A percentile compares a stretch with the other conserved stretches of the same genome.
These are phyloP conservation scores for Ooceraea biroi DNA, from an alignment of 1,140 invertebrate species.

Conservation along the genomic window DNA sequence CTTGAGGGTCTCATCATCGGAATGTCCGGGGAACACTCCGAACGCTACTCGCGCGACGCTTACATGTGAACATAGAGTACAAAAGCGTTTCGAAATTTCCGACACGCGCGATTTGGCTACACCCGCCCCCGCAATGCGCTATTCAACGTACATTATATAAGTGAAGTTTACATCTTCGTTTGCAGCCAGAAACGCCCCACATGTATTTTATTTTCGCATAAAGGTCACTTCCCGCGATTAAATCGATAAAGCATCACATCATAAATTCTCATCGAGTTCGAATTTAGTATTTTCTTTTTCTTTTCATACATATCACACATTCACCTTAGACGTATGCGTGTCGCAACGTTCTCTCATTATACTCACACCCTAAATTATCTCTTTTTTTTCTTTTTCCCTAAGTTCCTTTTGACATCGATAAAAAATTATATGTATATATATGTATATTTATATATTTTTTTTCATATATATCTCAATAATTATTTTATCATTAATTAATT, in stretches of 20 bases:
- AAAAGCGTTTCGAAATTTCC: slow-evolving; percentile 76
- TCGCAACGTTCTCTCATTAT: slow-evolving; percentile 61
- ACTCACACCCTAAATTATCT: slow-evolving; percentile 70
- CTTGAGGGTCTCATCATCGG: neutral
- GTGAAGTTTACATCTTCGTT: slow-evolving; percentile 69
- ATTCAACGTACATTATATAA: slow-evolving; percentile 70
- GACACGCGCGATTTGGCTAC: slow-evolving; percentile 68
- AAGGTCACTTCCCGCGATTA: slow-evolving; percentile 84
- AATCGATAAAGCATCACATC: slow-evolving; percentile 84
- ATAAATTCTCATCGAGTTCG: slow-evolving; percentile 77
- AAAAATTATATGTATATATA: slow-evolving; percentile 82
- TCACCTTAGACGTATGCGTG: slow-evolving; percentile 60
- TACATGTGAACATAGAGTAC: slow-evolving; percentile 62
- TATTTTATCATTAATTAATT: slow-evolving; percentile 79
- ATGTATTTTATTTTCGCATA: slow-evolving; percentile 81
- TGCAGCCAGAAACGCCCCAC: slow-evolving; percentile 77
- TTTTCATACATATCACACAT: slow-evolving; percentile 69
- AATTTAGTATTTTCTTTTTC: slow-evolving; percentile 77
- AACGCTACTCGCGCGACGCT: slow-evolving; percentile 47
- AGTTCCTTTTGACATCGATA: slow-evolving; percentile 81
- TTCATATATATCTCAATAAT: slow-evolving; percentile 78
- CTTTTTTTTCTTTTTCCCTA: slow-evolving; percentile 72
- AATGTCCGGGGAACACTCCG: slow-evolving; percentile 15
- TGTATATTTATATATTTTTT: slow-evolving; percentile 71
- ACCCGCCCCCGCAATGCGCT: slow-evolving; percentile 74